A percentile compares a stretch with the other conserved stretches of the same genome.
These are phyloP conservation scores for Ashinkailepas kermadecensis DNA, from an alignment of 2,888 invertebrate species.

Conservation along the genomic window DNA sequence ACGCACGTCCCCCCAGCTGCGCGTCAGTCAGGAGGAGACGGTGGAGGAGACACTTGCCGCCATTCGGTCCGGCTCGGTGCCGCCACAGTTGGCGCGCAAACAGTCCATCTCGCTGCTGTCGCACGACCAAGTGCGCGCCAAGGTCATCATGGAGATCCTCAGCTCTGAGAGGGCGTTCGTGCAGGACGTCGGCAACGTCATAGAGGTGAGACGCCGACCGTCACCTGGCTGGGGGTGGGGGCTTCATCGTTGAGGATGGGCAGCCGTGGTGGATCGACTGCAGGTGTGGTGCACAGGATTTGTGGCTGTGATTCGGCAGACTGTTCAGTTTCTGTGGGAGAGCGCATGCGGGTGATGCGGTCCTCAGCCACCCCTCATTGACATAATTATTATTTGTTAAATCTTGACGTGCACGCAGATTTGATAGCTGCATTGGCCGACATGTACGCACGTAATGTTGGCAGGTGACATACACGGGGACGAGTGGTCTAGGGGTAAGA, in stretches of 20 bases:
- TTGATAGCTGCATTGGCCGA: too few relatives aligned
- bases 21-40: constrained; percentile 58
- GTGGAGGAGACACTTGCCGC: constrained; percentile 53
- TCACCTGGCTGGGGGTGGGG: not conserved
- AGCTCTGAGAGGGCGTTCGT: constrained; percentile 79
- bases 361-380: too few relatives aligned
- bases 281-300: too few relatives aligned
- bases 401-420: too few relatives aligned
- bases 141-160: constrained; percentile 71
- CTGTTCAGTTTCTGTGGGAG: too few relatives aligned
- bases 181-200: constrained; percentile 58
- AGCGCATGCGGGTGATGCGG: too few relatives aligned
- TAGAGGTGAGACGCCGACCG: constrained; percentile 42
- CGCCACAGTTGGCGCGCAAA: constrained; percentile 41
- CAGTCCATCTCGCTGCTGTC: constrained; percentile 53
- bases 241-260: not conserved
- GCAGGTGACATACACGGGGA: too few relatives aligned
- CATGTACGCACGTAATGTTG: too few relatives aligned
- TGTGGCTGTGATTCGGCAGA: too few relatives aligned
- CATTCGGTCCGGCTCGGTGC: constrained; percentile 50
- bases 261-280: too few relatives aligned
- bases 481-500: too few relatives aligned
- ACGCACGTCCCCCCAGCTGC: constrained; percentile 43
- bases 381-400: too few relatives aligned
- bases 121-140: constrained; percentile 50